Evolutionary conservation across 2,888 invertebrate species (phyloP), one percentile per base, ranked within the genome.

Genomic region (Diarsia brunnea): DNA sequence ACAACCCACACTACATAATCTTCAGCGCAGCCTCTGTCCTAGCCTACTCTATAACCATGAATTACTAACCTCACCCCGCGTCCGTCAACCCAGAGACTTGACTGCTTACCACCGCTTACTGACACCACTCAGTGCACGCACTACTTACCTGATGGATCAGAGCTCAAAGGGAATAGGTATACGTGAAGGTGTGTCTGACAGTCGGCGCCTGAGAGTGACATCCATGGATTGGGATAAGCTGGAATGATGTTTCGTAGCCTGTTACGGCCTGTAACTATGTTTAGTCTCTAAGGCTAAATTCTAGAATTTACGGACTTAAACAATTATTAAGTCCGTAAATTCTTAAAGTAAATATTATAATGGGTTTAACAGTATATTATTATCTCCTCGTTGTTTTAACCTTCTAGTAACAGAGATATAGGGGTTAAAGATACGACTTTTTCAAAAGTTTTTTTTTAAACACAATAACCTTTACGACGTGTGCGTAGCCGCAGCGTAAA

Each of bases 81-180:
- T 79, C 78, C 78, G 63, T 85, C 83, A 73, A 60, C 63, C 69
- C 66, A 69, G 49, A 45, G 71, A 72, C 38, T 51, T 71, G 65
- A 14, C 43, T 81, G 75, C 81, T 82, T 76, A 73, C 82, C 84
- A 49, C 69, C 75, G 69, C 69, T 83, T 67, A 78, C 75, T 38
- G 38, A 31, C 69, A 55, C 65, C 78, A 72, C 49, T 66, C 31
- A 24, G 69, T 65, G 77, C 73, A 69, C 69, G 60, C 63, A 64
- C 69, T 87, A 68, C 74, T 85, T 76, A 81, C 66, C 53, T 87
- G 80, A 85, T 82, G 80, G 84, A 78, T 27, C 19, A 55, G 21
- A 8, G 38, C 38, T 67, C 75, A 78, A 78, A 72, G 64, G n/a
- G 60, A 82, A 79, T 84, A 53, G 4, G 74, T 60, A 78, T 78